Evolutionary conservation across 2,888 invertebrate species (phyloP).

Genomic region (Synanthedon formicaeformis): DNA sequence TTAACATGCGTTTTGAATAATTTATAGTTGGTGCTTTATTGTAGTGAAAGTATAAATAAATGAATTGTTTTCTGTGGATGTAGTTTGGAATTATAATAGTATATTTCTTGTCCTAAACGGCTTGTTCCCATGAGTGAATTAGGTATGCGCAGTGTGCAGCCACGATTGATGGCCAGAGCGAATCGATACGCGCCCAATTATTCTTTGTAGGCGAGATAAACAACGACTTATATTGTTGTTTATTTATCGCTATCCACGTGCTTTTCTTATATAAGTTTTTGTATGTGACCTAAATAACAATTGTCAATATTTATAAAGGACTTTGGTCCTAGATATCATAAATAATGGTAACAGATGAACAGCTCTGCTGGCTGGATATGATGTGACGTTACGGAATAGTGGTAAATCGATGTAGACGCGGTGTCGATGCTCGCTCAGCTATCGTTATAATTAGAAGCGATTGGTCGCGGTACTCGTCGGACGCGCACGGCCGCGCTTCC

Average conservation of each 20-base stretch:
- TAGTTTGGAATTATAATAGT: conserved; percentile 1
- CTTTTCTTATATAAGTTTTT: too few relatives aligned
- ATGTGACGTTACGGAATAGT: too few relatives aligned
- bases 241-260: conserved; percentile 17
- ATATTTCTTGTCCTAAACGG: conserved; percentile 7
- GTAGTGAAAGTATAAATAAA: conserved; percentile 1
- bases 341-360: background rate
- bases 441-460: conserved; percentile 56
- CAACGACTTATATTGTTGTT: conserved; percentile 19
- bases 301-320: too few relatives aligned
- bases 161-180: conserved; percentile 19
- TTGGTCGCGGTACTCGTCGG: conserved; percentile 56
- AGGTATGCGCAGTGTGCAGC: conserved; percentile 14
- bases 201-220: conserved; percentile 12
- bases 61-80: conserved; percentile 3
- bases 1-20: background rate
- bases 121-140: conserved; percentile 16
- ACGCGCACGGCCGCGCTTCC: conserved; percentile 68
- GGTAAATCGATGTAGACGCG: conserved; percentile 6
- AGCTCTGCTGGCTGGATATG: too few relatives aligned
- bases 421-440: conserved; percentile 15
- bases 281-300: too few relatives aligned
- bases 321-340: background rate
- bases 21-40: background rate
- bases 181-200: conserved; percentile 22